Evolutionary conservation across 2,113 vertebrate species (phyloP).

Genomic region (Mesembrinibis cayennensis): DNA sequence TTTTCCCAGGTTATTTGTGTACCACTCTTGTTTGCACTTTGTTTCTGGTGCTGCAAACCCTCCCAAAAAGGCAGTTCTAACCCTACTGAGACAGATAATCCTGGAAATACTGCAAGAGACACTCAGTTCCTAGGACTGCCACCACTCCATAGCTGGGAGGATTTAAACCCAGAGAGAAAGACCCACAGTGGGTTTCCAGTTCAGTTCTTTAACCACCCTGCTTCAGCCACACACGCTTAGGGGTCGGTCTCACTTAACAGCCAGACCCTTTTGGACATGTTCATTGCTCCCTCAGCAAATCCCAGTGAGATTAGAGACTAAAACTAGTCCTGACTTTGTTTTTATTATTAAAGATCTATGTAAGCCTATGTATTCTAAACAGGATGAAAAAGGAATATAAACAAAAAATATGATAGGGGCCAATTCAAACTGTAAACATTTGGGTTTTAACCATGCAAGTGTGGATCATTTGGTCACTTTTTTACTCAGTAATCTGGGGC

Average conservation of each 20-base stretch:
- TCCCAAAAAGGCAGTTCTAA: background rate
- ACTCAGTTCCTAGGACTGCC: background rate
- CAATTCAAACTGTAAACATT: background rate
- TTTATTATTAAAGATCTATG: background rate
- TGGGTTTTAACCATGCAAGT: background rate
- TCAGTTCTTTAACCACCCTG: background rate
- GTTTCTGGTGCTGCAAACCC: background rate
- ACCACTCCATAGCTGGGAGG: background rate
- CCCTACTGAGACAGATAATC: background rate
- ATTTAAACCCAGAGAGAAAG: background rate
- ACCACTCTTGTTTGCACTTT: background rate
- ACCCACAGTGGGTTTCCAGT: background rate
- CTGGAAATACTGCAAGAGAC: background rate
- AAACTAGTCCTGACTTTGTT: background rate
- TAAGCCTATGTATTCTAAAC: background rate
- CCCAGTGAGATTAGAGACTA: background rate
- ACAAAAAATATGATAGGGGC: background rate
- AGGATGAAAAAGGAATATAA: background rate
- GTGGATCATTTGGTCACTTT: background rate
- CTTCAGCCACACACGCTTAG: background rate
- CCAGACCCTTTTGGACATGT: background rate
- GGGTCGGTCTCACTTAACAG: accelerated
- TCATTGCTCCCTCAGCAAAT: background rate
- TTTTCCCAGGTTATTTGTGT: background rate
- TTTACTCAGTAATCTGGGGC: background rate